Conservation (phyloP, 2,888 invertebrate species). For the Yponomeuta cagnagella region DNA sequence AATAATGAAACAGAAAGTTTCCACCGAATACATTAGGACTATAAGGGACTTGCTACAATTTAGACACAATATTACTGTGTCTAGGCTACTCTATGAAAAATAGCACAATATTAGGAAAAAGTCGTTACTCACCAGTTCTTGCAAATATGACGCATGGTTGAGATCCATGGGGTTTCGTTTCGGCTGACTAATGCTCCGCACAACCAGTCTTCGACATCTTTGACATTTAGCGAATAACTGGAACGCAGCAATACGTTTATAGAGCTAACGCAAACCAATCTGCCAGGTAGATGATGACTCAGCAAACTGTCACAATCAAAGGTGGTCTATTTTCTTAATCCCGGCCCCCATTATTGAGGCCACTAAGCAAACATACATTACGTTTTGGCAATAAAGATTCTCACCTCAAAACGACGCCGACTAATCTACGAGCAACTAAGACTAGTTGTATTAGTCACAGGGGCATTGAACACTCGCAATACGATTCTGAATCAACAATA, state of each 20-base stretch:
- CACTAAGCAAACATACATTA: background rate
- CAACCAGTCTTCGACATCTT: background rate
- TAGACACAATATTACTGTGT: background rate
- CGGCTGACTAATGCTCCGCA: background rate
- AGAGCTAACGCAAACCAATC: background rate
- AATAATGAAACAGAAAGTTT: no score
- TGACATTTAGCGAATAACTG: background rate
- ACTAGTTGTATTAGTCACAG: constrained; percentile 32
- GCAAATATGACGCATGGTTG: background rate
- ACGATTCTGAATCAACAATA: background rate
- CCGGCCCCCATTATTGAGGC: background rate
- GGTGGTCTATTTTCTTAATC: background rate
- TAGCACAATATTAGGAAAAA: background rate
- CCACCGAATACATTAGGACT: no score
- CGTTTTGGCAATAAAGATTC: background rate
- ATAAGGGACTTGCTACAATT: no score
- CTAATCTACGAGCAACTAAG: constrained; percentile 4
- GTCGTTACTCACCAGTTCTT: background rate
- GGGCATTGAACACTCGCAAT: constrained; percentile 38
- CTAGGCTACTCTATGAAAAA: background rate
- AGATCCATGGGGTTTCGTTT: background rate
- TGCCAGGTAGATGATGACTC: background rate
- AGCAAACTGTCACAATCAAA: background rate
- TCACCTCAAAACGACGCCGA: constrained; percentile 1
- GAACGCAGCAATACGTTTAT: background rate